Percentiles rank a stretch among this genome's conserved stretches.
These are phyloP conservation scores for Dioctria rufipes DNA, from an alignment of 2,888 invertebrate species.

Conservation along the genomic window DNA sequence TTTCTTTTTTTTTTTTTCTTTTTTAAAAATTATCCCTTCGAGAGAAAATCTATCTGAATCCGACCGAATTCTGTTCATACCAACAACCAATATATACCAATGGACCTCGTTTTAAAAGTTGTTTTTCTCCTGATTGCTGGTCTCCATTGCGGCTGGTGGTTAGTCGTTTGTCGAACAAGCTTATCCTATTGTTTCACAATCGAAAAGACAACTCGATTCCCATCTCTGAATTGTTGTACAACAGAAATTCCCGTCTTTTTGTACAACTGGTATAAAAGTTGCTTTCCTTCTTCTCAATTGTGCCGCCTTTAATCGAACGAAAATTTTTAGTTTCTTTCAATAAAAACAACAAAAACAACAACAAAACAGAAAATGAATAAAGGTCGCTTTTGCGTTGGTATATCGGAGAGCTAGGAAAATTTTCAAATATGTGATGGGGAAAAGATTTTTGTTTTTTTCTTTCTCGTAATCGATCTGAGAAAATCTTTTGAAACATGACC, in stretches of 20 bases:
- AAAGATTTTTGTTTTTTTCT: constrained; percentile 1
- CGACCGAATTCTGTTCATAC: constrained; percentile 40
- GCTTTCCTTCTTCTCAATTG: not conserved
- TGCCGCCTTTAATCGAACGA: constrained; percentile 13
- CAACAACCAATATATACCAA: constrained; percentile 15
- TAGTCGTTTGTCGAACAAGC: constrained; percentile 51
- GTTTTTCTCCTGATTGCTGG: not conserved
- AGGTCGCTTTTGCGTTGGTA: not conserved
- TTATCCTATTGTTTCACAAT: constrained; percentile 50
- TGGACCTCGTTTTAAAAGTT: not conserved
- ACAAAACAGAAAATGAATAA: not conserved
- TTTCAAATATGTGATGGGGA: not conserved
- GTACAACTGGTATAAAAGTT: not conserved
- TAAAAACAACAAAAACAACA: not conserved
- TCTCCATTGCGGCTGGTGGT: constrained; percentile 32
- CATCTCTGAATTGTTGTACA: constrained; percentile 40
- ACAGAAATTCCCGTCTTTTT: constrained; percentile 50
- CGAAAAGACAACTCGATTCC: constrained; percentile 45
- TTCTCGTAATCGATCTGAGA: constrained; percentile 40
- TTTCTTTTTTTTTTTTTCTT: constrained; percentile 8
- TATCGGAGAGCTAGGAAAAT: not conserved
- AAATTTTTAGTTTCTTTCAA: constrained; percentile 18
- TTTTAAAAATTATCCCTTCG: constrained; percentile 24
- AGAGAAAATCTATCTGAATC: not conserved
- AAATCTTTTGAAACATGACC: constrained; percentile 40